Evolutionary conservation across 2,113 vertebrate species (phyloP), one percentile per base, ranked within the genome.

Genomic region (Etheostoma spectabile): DNA sequence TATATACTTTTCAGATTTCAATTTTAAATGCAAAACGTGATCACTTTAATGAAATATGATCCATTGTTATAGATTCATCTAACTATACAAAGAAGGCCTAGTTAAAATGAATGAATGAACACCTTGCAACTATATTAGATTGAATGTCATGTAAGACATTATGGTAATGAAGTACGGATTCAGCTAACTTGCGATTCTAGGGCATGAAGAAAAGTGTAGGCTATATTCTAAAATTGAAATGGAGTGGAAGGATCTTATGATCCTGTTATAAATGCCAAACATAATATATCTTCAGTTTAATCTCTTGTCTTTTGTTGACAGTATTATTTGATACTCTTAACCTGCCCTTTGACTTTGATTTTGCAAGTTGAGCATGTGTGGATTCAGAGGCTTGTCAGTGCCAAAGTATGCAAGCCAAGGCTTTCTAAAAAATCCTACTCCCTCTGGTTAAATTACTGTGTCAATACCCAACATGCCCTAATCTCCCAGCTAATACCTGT

Each of bases 401-500:
- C 80, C 62, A 71, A 86, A 64, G 60, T 77, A 89, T 81, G 75
- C 74, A 73, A 30, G 19, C 30, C 74, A 30, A 73, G n/a, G 53
- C 24, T 62, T 82, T 53, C 22, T 62, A 64, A 64, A 6, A 74
- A 74, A 82, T 64, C 75, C 33, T 67, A 74, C 33, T 63, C 69
- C 53, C 72, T 71, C 75, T 63, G 78, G 74, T 53, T 82, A 74
- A 71, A 89, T 85, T 78, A 77, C 80, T 79, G 52, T 68, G 76
- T 89, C 81, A 86, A 86, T 72, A 90, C 53, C 68, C 62, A 70
- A 74, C 82, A 71, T 69, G 83, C 69, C 35, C 72, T 74, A 46
- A 81, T 68, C 73, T 84, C 8, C 35, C 6, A 74, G 42, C 18
- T 64, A 80, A 69, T 33, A 30, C 60, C 33, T 74, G 49, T 46